Conservation (phyloP, 92 coral and sea anemone genomes). For the Parazoanthus swiftii region DNA sequence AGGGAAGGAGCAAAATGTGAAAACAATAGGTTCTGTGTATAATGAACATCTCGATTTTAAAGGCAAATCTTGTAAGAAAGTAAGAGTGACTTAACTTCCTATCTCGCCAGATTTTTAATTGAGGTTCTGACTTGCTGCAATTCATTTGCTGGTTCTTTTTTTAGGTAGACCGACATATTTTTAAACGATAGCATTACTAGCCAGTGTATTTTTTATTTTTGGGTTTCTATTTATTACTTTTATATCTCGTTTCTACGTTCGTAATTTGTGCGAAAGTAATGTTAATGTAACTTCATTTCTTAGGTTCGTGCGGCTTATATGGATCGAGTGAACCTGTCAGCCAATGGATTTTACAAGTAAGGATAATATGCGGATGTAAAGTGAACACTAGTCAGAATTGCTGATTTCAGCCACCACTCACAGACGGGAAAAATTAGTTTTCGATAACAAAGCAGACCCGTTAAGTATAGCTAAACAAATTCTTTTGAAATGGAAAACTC, state of each 20-base stretch:
- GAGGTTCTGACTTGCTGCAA: background rate
- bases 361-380: background rate
- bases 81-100: background rate
- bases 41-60: no score
- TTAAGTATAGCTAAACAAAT: no score
- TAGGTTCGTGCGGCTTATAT: conserved; percentile 71
- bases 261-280: background rate
- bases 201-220: background rate
- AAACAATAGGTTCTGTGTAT: no score
- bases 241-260: background rate
- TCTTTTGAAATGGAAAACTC: no score
- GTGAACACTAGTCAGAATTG: background rate
- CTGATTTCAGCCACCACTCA: background rate
- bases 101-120: background rate
- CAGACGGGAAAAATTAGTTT: no score
- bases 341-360: conserved; percentile 85
- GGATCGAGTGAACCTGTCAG: conserved; percentile 75
- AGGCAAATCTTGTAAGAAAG: background rate
- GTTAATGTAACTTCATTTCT: background rate
- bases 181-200: background rate
- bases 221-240: background rate
- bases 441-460: no score
- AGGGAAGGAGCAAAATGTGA: no score
- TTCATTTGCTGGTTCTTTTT: background rate
- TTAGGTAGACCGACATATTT: background rate